Evolutionary conservation across 2,113 vertebrate genomes (phyloP).

Genomic region (Cariama cristata): DNA sequence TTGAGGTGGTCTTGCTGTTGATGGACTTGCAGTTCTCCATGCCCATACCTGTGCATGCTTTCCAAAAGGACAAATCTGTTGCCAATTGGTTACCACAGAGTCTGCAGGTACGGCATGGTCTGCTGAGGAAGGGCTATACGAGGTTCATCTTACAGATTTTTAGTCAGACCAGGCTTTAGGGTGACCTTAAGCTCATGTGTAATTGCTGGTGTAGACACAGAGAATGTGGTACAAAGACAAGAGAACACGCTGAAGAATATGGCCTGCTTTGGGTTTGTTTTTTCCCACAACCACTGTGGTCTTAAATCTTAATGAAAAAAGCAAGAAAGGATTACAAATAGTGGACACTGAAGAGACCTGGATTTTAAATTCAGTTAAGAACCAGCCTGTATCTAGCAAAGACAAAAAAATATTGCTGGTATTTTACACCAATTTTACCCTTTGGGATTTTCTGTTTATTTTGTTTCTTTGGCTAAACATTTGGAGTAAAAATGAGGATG

Average conservation of each 20-base stretch:
- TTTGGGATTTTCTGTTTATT: constrained; percentile 60
- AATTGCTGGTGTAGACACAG: neutral
- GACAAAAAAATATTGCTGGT: neutral
- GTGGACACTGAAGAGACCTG: neutral
- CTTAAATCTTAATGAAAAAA: neutral
- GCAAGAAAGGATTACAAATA: neutral
- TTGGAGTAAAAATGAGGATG: constrained; percentile 64
- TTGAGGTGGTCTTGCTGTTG: neutral
- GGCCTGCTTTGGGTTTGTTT: neutral
- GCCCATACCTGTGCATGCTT: rapidly evolving
- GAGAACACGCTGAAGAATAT: neutral
- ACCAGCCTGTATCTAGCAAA: neutral
- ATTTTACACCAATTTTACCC: constrained; percentile 28
- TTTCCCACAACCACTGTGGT: neutral
- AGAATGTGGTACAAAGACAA: neutral
- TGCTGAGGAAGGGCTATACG: neutral
- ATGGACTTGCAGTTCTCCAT: neutral
- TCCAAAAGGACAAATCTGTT: neutral
- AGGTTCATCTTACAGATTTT: neutral
- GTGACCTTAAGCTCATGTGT: neutral
- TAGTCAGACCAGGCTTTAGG: neutral
- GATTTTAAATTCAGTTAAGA: neutral
- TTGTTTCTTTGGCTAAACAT: constrained; percentile 64
- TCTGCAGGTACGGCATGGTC: neutral
- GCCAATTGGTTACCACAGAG: neutral